Conservation (phyloP, 2,113 vertebrate genomes). For the Charina bottae region DNA sequence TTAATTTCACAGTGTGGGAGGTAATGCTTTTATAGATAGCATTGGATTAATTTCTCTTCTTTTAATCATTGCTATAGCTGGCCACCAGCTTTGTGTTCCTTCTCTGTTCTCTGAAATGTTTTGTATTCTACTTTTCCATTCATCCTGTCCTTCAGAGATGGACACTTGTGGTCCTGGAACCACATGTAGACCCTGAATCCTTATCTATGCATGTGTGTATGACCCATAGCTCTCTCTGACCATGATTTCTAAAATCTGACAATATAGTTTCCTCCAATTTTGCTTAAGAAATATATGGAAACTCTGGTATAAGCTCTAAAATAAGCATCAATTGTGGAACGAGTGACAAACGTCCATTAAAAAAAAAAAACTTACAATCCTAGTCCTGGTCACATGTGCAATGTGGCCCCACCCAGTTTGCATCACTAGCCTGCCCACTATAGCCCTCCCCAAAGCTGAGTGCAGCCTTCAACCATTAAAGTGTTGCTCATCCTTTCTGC, state of each 20-base stretch:
- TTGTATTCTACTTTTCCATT: not conserved
- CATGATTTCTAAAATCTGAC: not conserved
- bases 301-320: not conserved
- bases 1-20: not conserved
- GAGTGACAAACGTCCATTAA: not conserved
- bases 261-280: not conserved
- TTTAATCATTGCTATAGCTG: not conserved
- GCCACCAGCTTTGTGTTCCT: not conserved
- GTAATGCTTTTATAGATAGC: not conserved
- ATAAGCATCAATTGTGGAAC: not conserved
- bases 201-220: not conserved
- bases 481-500: not conserved
- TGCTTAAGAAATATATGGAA: not conserved
- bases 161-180: not conserved
- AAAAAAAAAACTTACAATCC: not conserved
- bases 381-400: not conserved
- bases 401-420: not conserved
- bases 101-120: not conserved
- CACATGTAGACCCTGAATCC: not conserved
- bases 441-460: not conserved
- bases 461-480: not conserved
- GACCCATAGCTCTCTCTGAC: not conserved
- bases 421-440: not conserved
- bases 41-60: constrained; percentile 37
- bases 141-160: not conserved